phyloP scores from a whole-genome alignment of 2,113 vertebrate genomes.

The Odobenus rosmarus region DNA sequence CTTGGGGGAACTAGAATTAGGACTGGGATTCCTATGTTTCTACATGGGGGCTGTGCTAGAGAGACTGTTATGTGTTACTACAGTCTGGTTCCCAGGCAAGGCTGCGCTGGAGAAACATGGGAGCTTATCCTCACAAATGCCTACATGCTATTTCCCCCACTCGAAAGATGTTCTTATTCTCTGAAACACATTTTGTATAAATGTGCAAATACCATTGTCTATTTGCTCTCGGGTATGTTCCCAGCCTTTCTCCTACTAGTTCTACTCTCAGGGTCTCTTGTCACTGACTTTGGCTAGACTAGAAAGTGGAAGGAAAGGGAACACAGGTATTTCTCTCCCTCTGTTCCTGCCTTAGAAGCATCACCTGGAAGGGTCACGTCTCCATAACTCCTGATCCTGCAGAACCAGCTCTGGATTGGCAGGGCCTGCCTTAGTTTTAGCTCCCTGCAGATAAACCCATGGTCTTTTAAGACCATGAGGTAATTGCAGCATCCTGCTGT shows the following conservation, averaged over 20 bases:
- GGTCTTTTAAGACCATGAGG: not conserved
- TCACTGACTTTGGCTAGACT: not conserved
- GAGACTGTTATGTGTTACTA: not conserved
- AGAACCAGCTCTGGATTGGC: not conserved
- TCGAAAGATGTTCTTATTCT: slow-evolving; percentile 1
- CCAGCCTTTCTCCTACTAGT: not conserved
- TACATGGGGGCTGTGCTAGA: not conserved
- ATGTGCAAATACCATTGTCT: not conserved
- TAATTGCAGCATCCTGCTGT: not conserved
- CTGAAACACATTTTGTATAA: not conserved
- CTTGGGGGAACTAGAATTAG: not conserved
- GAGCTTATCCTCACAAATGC: not conserved
- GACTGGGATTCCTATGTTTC: not conserved
- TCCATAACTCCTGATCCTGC: not conserved
- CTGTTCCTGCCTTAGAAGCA: not conserved
- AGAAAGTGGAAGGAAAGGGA: not conserved
- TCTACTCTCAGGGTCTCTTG: not conserved
- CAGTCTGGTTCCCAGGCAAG: not conserved
- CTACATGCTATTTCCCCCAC: not conserved
- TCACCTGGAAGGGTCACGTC: not conserved
- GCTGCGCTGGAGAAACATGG: not conserved
- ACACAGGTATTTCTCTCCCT: not conserved
- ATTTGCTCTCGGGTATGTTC: not conserved
- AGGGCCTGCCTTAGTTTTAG: not conserved
- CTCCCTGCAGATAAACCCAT: not conserved